phyloP scores from a whole-genome alignment of 1,140 invertebrate species.

The Eurosta solidaginis region DNA sequence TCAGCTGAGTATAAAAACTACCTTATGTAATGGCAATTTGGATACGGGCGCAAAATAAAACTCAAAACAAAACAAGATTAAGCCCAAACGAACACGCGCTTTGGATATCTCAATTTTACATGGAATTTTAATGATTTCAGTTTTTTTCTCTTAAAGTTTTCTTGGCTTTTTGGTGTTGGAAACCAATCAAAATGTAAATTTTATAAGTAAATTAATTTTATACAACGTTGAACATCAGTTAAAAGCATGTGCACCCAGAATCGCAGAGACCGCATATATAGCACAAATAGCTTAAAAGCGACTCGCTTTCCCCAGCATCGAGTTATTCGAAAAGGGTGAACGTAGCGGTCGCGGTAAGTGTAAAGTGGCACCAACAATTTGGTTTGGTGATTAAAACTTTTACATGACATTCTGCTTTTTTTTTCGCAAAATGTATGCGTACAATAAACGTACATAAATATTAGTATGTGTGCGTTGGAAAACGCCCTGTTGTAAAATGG shows the following conservation, averaged over 20 bases:
- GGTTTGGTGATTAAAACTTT: conserved; percentile 28
- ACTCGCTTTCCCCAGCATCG: not conserved
- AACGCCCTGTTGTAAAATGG: no score
- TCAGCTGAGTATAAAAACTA: no score
- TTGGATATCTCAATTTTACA: not conserved
- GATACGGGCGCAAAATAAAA: not conserved
- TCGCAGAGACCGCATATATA: not conserved
- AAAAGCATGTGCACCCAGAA: not conserved
- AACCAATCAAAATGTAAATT: conserved; percentile 32
- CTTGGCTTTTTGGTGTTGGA: conserved; percentile 17
- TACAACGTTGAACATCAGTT: conserved; percentile 8
- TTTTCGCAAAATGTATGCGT: not conserved
- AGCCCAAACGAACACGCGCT: not conserved
- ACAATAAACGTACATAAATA: not conserved
- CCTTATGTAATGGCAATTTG: no score
- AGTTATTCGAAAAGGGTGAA: not conserved
- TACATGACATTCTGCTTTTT: conserved; percentile 21
- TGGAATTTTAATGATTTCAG: not conserved
- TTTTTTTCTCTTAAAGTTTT: not conserved
- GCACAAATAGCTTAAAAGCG: not conserved
- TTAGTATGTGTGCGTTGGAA: not conserved
- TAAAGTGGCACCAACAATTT: conserved; percentile 10
- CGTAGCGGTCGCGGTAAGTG: not conserved
- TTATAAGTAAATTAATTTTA: conserved; percentile 27
- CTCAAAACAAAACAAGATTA: not conserved